A percentile compares a stretch with the other conserved stretches of the same genome.
Evolutionary conservation across 2,797 vertebrate genomes (phyloP).

Genomic region (Sandelia bainsii): DNA sequence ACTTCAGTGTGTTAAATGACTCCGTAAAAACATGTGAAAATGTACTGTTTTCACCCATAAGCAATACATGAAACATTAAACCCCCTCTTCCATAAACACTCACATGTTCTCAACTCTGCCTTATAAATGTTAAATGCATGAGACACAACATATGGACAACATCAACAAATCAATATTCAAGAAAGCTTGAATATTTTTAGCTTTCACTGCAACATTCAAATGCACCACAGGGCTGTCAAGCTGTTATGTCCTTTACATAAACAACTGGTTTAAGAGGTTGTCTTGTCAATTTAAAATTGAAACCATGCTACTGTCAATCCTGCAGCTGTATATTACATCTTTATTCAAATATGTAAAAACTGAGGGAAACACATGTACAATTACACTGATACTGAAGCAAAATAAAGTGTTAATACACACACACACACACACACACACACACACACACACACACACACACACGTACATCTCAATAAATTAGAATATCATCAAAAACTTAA

Average conservation of each 20-base stretch:
- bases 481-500: no score
- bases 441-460: no score
- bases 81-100: conserved; percentile 23
- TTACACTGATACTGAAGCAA: background rate
- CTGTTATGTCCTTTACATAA: conserved; percentile 9
- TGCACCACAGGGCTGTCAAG: conserved; percentile 29
- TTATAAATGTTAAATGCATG: conserved; percentile 66
- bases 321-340: conserved; percentile 23
- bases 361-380: background rate
- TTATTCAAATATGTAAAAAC: conserved; percentile 51
- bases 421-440: no score
- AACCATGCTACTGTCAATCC: conserved; percentile 69
- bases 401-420: background rate
- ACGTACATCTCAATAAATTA: no score
- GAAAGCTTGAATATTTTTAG: conserved; percentile 66
- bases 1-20: background rate
- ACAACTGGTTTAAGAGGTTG: conserved; percentile 22
- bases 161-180: conserved; percentile 65
- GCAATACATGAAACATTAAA: conserved; percentile 59
- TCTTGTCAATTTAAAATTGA: conserved; percentile 42
- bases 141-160: conserved; percentile 63
- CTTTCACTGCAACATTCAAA: conserved; percentile 50
- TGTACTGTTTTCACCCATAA: conserved; percentile 2
- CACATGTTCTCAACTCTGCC: conserved; percentile 26
- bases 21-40: conserved; percentile 15